Conservation (phyloP, 2,113 vertebrate species). For the Tragelaphus buxtoni region DNA sequence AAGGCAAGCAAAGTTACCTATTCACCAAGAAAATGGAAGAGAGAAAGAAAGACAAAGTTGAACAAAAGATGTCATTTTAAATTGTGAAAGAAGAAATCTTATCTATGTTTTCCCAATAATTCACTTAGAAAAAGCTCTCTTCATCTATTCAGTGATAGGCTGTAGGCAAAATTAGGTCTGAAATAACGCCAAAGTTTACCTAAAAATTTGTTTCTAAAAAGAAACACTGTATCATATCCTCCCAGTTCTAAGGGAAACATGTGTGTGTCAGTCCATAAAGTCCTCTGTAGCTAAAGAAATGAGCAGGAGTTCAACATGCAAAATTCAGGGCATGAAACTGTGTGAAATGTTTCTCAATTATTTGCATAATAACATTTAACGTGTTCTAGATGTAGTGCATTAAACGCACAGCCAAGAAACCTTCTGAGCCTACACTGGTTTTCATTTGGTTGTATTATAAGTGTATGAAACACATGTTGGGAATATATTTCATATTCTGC, state of each 20-base stretch:
- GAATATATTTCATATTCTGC: constrained; percentile 84
- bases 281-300: not conserved
- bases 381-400: constrained; percentile 80
- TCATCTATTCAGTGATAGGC: not conserved
- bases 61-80: not conserved
- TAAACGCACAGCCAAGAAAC: constrained; percentile 75
- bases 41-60: not conserved
- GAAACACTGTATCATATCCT: not conserved
- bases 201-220: constrained; percentile 15
- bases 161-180: constrained; percentile 12
- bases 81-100: not conserved
- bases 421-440: constrained; percentile 79
- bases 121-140: not conserved
- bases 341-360: constrained; percentile 88
- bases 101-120: not conserved
- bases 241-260: constrained; percentile 4
- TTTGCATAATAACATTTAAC: constrained; percentile 85
- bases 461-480: constrained; percentile 84
- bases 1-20: not conserved
- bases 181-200: constrained; percentile 33
- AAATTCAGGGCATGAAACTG: constrained; percentile 69
- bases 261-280: not conserved
- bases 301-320: constrained; percentile 38
- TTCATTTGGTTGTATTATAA: constrained; percentile 83
- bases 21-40: not conserved